Conservation (phyloP, 2,113 vertebrate species). For the Etia nguti region DNA sequence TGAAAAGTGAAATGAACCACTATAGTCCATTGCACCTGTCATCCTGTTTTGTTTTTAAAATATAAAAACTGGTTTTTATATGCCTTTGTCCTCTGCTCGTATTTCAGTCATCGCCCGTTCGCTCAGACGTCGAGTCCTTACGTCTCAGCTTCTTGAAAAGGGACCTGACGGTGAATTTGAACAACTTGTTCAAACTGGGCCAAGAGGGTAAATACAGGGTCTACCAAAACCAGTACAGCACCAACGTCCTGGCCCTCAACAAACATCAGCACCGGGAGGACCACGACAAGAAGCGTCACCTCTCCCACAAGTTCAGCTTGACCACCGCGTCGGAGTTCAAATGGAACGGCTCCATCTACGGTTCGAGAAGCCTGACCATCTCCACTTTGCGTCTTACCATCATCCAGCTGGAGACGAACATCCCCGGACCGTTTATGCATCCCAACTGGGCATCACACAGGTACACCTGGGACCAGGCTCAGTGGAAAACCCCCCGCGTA, state of each 20-base stretch:
- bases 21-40: background rate
- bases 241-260: slow-evolving; percentile 93
- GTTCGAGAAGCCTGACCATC: slow-evolving; percentile 89
- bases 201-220: slow-evolving; percentile 98
- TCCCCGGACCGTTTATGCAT: slow-evolving; percentile 93
- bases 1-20: background rate
- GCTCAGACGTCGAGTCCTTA: background rate
- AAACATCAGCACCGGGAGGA: slow-evolving; percentile 98
- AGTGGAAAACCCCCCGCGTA: background rate
- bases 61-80: background rate
- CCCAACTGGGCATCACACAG: slow-evolving; percentile 99
- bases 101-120: slow-evolving; percentile 28
- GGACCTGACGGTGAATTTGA: slow-evolving; percentile 81
- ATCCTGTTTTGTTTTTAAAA: background rate
- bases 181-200: slow-evolving; percentile 87
- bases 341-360: slow-evolving; percentile 96
- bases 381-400: slow-evolving; percentile 94
- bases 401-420: slow-evolving; percentile 92
- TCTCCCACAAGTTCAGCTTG: slow-evolving; percentile 96
- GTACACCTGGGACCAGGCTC: slow-evolving; percentile 57
- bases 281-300: slow-evolving; percentile 94
- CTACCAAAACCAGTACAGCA: slow-evolving; percentile 97
- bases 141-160: slow-evolving; percentile 71
- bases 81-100: background rate
- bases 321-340: slow-evolving; percentile 93